Percentiles rank a stretch among this genome's conserved stretches.
Evolutionary conservation across 2,888 invertebrate genomes (phyloP).

Genomic region (Caenorhabditis imperialis): DNA sequence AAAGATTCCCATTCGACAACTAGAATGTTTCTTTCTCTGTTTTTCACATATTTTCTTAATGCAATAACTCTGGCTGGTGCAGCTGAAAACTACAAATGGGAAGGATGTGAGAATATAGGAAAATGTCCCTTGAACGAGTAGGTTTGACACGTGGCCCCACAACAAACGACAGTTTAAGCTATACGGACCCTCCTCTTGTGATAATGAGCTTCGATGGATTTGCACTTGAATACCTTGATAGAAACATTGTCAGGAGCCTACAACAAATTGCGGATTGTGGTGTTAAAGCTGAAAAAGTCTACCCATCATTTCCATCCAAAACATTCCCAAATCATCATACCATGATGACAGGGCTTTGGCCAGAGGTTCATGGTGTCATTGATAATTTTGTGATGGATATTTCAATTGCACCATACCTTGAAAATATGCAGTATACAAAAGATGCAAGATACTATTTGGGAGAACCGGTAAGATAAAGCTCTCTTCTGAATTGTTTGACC

Average conservation of each 20-base stretch:
- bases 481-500: too few species aligned
- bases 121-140: conserved; percentile 55
- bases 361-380: conserved; percentile 73
- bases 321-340: conserved; percentile 78
- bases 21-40: too few species aligned
- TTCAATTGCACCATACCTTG: conserved; percentile 60
- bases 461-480: too few species aligned
- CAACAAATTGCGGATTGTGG: conserved; percentile 70
- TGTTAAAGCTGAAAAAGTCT: conserved; percentile 69
- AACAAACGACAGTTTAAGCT: too few species aligned
- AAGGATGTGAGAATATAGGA: conserved; percentile 27
- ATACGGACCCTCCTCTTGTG: conserved; percentile 42
- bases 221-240: conserved; percentile 67
- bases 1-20: too few species aligned
- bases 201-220: conserved; percentile 72
- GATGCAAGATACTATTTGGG: conserved; percentile 61
- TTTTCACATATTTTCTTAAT: too few species aligned
- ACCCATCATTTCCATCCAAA: conserved; percentile 74
- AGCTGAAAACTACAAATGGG: conserved; percentile 24
- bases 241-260: conserved; percentile 67
- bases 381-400: conserved; percentile 72
- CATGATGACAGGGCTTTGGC: conserved; percentile 75
- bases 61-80: too few species aligned
- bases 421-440: conserved; percentile 64
- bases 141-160: too few species aligned